These are phyloP conservation scores for Coracias cyanogaster DNA, from an alignment of 2,797 vertebrate genomes.

Conservation along the genomic window DNA sequence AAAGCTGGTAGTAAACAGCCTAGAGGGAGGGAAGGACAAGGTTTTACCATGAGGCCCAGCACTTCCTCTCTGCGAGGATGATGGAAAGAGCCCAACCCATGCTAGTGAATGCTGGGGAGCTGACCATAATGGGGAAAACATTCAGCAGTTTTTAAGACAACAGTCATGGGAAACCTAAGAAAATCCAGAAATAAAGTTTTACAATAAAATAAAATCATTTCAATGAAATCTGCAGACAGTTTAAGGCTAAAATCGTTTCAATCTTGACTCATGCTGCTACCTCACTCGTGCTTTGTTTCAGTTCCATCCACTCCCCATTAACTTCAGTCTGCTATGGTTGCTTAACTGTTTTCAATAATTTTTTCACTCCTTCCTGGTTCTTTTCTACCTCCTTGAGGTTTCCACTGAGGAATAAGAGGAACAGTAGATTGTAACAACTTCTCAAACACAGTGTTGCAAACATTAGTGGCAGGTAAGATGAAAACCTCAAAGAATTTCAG, in stretches of 20 bases:
- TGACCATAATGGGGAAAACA: not conserved
- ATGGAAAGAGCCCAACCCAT: not conserved
- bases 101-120: not conserved
- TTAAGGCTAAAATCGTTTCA: not conserved
- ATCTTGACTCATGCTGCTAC: not conserved
- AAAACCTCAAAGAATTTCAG: not conserved
- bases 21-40: not conserved
- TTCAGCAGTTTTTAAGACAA: not conserved
- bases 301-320: not conserved
- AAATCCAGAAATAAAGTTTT: constrained; percentile 17
- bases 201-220: not conserved
- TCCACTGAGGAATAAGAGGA: not conserved
- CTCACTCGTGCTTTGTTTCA: not conserved
- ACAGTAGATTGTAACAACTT: not conserved
- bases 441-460: not conserved
- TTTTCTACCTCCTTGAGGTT: not conserved
- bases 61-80: rapidly evolving
- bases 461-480: not conserved
- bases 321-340: not conserved
- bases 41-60: not conserved
- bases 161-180: not conserved
- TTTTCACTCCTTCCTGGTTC: not conserved
- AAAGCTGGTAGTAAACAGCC: not conserved
- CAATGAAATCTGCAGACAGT: not conserved
- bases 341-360: not conserved